Evolutionary conservation across 2,888 invertebrate species (phyloP), one percentile per base, ranked within the genome.

Genomic region (Hemithea aestivaria): DNA sequence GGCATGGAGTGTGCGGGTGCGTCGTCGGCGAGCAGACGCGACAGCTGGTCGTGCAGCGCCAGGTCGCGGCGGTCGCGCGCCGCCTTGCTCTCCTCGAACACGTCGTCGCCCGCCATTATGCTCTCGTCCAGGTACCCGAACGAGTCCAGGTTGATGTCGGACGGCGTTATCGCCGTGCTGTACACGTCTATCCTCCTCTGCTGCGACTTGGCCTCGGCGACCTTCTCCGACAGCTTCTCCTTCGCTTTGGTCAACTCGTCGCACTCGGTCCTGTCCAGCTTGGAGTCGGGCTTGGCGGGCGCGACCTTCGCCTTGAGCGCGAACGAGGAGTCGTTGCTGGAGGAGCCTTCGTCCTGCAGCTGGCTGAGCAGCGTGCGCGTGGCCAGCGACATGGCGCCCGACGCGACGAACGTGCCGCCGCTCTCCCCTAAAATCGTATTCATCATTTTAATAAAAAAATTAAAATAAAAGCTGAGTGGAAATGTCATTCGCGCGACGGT

Each of bases 81-180:
- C 53, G 73, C 73, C 34, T 44, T 39, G 35, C 74, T 78, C 20
- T 67, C 67, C 6, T 59, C 66, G 58, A 81, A 82, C 50, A 78
- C 83, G 39, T 87, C 87, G 55, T 87, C 87, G 0, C 75, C 84
- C 16, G 66, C 83, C 76, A 85, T 65, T 68, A 87, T 73, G 31
- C 78, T 73, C 51, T 85, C 87, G 46, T 89, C 85, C 45, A 88
- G 62, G 56, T 89, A 89, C 48, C 88, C 79, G 60, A 88, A 88
- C 58, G 87, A 81, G 48, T 89, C 88, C 48, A 89, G 64, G 55
- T 88, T 87, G 29, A 89, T 88, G 29, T 88, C 88, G 1, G 88
- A 72, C 24, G 88, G 74, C 27, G 81, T 82, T 40, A 90, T 79
- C 24, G 88, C 87, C 10, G 88, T 87, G 47, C 87, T 88, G 61